Conservation (phyloP, 2,888 invertebrate species). For the Sarcophaga subvicina region DNA sequence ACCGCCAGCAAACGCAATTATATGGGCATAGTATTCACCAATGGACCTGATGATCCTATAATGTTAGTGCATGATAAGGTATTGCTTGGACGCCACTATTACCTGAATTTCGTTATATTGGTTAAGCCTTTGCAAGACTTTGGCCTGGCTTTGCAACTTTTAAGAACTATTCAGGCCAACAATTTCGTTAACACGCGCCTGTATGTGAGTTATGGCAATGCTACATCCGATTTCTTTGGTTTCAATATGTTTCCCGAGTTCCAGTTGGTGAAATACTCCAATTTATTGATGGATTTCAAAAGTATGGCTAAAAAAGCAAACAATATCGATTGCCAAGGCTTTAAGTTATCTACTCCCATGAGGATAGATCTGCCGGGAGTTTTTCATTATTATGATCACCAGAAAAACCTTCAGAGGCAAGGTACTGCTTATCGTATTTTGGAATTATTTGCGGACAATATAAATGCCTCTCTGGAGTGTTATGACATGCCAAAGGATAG, state of each 20-base stretch:
- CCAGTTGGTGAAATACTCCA: conserved; percentile 67
- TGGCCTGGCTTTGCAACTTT: conserved; percentile 22
- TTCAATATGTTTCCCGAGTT: conserved; percentile 73
- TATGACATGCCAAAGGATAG: conserved; percentile 50
- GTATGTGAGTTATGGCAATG: conserved; percentile 72
- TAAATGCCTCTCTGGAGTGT: conserved; percentile 71
- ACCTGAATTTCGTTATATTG: conserved; percentile 59
- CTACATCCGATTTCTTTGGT: conserved; percentile 72
- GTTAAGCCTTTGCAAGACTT: conserved; percentile 43
- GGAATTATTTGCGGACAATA: conserved; percentile 37
- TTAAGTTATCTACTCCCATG: conserved; percentile 70
- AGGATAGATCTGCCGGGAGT: conserved; percentile 74
- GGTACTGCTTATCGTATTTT: conserved; percentile 43
- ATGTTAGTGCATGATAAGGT: conserved; percentile 38
- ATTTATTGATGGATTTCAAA: neutral
- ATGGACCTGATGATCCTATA: conserved; percentile 71
- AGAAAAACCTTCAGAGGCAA: neutral
- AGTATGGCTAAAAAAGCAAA: no score
- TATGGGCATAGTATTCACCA: conserved; percentile 72
- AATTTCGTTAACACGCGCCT: conserved; percentile 72
- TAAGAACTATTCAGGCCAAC: conserved; percentile 60
- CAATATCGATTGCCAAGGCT: neutral
- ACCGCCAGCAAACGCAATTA: conserved; percentile 67
- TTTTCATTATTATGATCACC: conserved; percentile 68
- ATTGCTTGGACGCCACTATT: neutral